Evolutionary conservation across 2,888 invertebrate species (phyloP).

Genomic region (Oegoconia quadripuncta): DNA sequence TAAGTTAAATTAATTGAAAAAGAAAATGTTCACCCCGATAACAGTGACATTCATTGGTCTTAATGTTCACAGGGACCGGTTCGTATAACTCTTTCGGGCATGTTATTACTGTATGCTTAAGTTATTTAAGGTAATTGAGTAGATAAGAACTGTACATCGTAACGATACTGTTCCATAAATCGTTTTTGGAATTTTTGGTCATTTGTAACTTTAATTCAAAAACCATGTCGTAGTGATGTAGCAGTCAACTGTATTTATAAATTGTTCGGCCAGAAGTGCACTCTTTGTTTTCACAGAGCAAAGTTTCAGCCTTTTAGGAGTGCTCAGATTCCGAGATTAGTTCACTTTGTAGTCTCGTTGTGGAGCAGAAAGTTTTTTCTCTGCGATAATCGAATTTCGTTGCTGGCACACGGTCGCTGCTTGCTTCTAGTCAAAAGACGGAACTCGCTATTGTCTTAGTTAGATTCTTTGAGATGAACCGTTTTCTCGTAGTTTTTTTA

Average conservation of each 20-base stretch:
- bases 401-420: slow-evolving; percentile 22
- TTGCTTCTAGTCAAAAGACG: slow-evolving; percentile 9
- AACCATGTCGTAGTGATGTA: slow-evolving; percentile 34
- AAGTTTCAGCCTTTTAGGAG: slow-evolving; percentile 49
- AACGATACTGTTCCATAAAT: slow-evolving; percentile 46
- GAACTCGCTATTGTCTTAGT: not conserved
- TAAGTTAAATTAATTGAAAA: slow-evolving; percentile 51
- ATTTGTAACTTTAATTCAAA: slow-evolving; percentile 44
- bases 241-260: slow-evolving; percentile 41
- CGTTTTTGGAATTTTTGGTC: slow-evolving; percentile 35
- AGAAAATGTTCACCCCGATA: slow-evolving; percentile 45
- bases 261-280: slow-evolving; percentile 40
- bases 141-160: slow-evolving; percentile 49
- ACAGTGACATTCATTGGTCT: slow-evolving; percentile 41
- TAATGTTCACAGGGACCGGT: slow-evolving; percentile 38
- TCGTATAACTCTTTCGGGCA: slow-evolving; percentile 32
- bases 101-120: slow-evolving; percentile 46
- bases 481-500: too few relatives aligned
- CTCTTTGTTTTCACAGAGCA: slow-evolving; percentile 44
- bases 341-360: slow-evolving; percentile 52
- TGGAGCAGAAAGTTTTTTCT: slow-evolving; percentile 47
- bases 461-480: not conserved
- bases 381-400: slow-evolving; percentile 41
- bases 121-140: slow-evolving; percentile 58
- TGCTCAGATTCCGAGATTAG: slow-evolving; percentile 54